Base-by-base conservation (phyloP, 2,113 vertebrate genomes). In the Oenanthe oenanthe region DNA sequence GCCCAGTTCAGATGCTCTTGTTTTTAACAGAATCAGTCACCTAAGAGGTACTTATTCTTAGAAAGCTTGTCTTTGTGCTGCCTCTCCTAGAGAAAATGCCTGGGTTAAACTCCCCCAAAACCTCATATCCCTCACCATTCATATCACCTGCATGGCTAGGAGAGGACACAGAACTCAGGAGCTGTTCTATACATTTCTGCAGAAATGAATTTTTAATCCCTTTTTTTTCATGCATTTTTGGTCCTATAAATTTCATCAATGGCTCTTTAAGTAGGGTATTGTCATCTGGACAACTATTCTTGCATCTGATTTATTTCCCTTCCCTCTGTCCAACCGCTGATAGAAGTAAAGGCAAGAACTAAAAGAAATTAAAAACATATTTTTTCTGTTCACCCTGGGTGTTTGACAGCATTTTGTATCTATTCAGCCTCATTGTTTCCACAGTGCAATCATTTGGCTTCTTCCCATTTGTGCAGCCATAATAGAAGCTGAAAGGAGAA, bases 331-430 rank as follows among this genome's bases (percentile, higher is more conserved):
- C 36, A 50, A 58, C 43, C 83, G 91, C 86, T 95, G 75, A 72
- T 67, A 93, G 60, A 92, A 92, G 73, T 92, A 92, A 67, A 94
- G 61, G 80, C 73, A 90, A 92, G 65, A 95, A 70, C 67, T 83
- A 47, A 77, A 87, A 82, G 87, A 95, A 93, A 97, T 92, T 95
- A 92, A 94, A 97, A 21, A 10, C 56, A 34, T 96, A 67, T 95
- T 87, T 96, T 95, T 89, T 80, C 71, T 89, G 48, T 73, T 95
- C 61, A 58, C 38, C 62, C 43, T 3, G 16, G 76, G 62, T 75
- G 32, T 94, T 95, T 95, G 88, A 93, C 92, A 96, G 83, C 36
- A 42, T 81, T 93, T 94, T 88, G 45, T 88, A 67, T 95, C 78
- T 85, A 29, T 70, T 89, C 88, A 78, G 50, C 43, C 51, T 86